phyloP scores from a whole-genome alignment of 2,888 invertebrate species.

The Pollenia amentaria region DNA sequence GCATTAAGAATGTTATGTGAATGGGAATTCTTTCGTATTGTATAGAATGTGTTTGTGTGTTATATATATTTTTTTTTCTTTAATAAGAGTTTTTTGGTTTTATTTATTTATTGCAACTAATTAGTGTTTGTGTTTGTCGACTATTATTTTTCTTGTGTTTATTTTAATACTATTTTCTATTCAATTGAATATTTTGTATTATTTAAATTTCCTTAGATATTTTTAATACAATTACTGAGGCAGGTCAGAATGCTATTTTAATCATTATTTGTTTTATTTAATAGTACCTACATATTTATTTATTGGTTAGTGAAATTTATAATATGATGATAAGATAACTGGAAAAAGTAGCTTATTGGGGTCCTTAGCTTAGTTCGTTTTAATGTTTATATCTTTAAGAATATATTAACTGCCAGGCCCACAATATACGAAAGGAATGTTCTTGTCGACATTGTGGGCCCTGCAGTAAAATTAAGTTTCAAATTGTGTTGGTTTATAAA shows the following conservation, averaged over 20 bases:
- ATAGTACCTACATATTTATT: too few species aligned
- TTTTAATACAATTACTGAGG: constrained; percentile 3
- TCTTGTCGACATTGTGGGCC: too few species aligned
- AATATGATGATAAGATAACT: too few species aligned
- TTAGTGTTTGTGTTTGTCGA: constrained; percentile 26
- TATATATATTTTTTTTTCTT: not conserved
- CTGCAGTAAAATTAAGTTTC: too few species aligned
- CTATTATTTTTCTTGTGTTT: constrained; percentile 21
- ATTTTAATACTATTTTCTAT: constrained; percentile 14
- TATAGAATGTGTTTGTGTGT: constrained; percentile 10
- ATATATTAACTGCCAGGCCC: too few species aligned
- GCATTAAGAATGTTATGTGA: not conserved
- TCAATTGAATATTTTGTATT: constrained; percentile 2
- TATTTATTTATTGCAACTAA: constrained; percentile 28
- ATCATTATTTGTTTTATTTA: too few species aligned
- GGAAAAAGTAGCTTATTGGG: too few species aligned
- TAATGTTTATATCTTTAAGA: too few species aligned
- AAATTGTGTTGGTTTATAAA: too few species aligned
- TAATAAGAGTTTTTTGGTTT: constrained; percentile 26
- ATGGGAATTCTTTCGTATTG: not conserved
- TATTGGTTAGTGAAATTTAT: too few species aligned
- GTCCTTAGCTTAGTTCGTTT: too few species aligned
- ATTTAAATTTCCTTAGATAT: constrained; percentile 9
- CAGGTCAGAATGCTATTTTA: constrained; percentile 4
- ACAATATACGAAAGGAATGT: too few species aligned